Evolutionary conservation across 30 jellyfish, hydroid and myxozoan species (phyloP).

Genomic region (Pseudorhiza aurosa): DNA sequence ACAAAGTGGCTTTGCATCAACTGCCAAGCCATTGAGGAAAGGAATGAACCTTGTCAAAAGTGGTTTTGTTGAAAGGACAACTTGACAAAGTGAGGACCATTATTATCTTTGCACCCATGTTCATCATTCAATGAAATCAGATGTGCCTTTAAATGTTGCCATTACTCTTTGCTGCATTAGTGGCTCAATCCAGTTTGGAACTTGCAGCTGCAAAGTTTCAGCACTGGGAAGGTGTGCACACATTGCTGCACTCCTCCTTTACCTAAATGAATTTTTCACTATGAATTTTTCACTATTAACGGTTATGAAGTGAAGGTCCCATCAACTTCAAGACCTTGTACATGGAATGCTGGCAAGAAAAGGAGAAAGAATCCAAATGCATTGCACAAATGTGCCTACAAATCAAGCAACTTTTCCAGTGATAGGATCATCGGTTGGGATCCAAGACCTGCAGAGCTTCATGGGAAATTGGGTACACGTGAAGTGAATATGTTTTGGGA

Average conservation of each 20-base stretch:
- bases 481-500: conserved; percentile 12
- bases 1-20: conserved; percentile 34
- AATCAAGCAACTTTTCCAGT: conserved; percentile 32
- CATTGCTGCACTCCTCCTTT: conserved; percentile 64
- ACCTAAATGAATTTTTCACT: conserved; percentile 67
- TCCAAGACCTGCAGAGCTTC: conserved; percentile 68
- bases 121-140: conserved; percentile 55
- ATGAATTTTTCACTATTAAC: conserved; percentile 12
- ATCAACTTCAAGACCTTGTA: conserved; percentile 68
- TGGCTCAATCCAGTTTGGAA: conserved; percentile 28
- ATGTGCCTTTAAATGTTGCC: conserved; percentile 44
- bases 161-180: conserved; percentile 35
- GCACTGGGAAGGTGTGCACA: conserved; percentile 76
- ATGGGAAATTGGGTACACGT: conserved; percentile 21
- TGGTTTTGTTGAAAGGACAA: conserved; percentile 43
- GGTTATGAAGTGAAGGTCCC: conserved; percentile 43
- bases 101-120: conserved; percentile 50
- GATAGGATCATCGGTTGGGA: conserved; percentile 42
- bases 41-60: conserved; percentile 52
- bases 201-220: conserved; percentile 48
- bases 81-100: conserved; percentile 6
- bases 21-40: conserved; percentile 60
- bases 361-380: conserved; percentile 48
- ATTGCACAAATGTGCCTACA: conserved; percentile 34
- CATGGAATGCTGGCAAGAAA: conserved; percentile 59